Conservation (phyloP, 2,113 vertebrate species). For the Calonectris borealis region DNA sequence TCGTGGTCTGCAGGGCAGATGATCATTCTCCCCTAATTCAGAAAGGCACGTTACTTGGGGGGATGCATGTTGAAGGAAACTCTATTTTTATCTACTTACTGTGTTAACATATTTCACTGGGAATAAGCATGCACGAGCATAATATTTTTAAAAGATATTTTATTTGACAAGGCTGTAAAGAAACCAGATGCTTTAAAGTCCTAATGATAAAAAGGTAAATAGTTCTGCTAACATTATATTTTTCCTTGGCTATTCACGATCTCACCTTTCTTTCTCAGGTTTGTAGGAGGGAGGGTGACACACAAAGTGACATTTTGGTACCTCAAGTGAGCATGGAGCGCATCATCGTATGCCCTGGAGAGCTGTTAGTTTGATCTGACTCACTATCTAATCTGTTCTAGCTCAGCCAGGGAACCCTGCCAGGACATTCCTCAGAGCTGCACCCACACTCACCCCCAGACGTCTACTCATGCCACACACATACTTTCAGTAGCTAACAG, state of each 20-base stretch:
- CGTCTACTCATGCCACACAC: neutral
- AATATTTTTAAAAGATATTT: neutral
- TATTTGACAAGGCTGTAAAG: neutral
- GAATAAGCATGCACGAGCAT: neutral
- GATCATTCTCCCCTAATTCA: neutral
- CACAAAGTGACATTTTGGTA: neutral
- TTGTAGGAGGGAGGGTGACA: neutral
- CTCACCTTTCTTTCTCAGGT: neutral
- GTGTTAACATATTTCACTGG: neutral
- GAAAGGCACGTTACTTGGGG: neutral
- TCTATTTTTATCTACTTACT: neutral
- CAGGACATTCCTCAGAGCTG: constrained; percentile 38
- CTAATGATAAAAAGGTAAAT: neutral
- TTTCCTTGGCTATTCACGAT: neutral
- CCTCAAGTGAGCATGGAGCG: neutral
- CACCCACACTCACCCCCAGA: constrained; percentile 20
- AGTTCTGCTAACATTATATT: fast-evolving
- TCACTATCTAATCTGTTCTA: neutral
- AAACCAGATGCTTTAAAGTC: neutral
- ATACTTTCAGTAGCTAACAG: neutral
- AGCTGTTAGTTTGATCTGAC: constrained; percentile 15
- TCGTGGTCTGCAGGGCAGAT: neutral
- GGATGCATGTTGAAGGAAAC: neutral
- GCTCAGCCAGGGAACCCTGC: constrained; percentile 3
- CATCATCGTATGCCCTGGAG: neutral